These are phyloP conservation scores for Gymnocephalus cernua DNA, from an alignment of 2,113 vertebrate species.

Conservation along the genomic window DNA sequence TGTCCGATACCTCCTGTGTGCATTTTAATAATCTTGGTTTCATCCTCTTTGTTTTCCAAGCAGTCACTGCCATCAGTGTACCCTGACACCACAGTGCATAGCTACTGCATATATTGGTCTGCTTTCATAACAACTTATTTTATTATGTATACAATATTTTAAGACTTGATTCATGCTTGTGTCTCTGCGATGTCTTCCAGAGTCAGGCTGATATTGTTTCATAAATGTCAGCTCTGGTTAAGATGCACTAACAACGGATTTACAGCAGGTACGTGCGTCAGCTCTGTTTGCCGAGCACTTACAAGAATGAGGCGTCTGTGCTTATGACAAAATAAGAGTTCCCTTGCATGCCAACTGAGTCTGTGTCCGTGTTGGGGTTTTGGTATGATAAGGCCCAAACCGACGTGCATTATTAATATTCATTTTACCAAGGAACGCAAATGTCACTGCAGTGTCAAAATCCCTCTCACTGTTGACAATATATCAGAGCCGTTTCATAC, in stretches of 20 bases:
- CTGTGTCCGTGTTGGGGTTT: neutral
- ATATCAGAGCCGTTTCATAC: neutral
- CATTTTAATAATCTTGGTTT: slow-evolving; percentile 14
- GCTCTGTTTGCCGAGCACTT: neutral
- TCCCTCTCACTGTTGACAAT: neutral
- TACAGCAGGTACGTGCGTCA: neutral
- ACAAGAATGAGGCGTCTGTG: neutral
- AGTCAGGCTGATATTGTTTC: slow-evolving; percentile 7
- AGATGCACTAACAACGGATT: neutral
- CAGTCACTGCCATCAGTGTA: slow-evolving; percentile 8
- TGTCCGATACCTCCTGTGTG: neutral
- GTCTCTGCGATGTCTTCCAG: neutral
- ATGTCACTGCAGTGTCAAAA: neutral
- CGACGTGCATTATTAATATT: neutral
- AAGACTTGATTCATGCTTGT: neutral
- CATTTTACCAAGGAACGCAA: neutral
- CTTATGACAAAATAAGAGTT: neutral
- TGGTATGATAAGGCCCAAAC: too few relatives aligned
- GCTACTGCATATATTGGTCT: slow-evolving; percentile 5
- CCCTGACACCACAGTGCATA: neutral
- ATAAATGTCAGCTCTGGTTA: slow-evolving; percentile 31
- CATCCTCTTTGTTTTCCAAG: slow-evolving; percentile 13
- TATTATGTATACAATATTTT: neutral
- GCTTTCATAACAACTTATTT: slow-evolving; percentile 14
- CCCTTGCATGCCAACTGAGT: neutral